These are phyloP conservation scores for Drosophila nigricruria DNA, from an alignment of 2,888 invertebrate species.

Conservation along the genomic window DNA sequence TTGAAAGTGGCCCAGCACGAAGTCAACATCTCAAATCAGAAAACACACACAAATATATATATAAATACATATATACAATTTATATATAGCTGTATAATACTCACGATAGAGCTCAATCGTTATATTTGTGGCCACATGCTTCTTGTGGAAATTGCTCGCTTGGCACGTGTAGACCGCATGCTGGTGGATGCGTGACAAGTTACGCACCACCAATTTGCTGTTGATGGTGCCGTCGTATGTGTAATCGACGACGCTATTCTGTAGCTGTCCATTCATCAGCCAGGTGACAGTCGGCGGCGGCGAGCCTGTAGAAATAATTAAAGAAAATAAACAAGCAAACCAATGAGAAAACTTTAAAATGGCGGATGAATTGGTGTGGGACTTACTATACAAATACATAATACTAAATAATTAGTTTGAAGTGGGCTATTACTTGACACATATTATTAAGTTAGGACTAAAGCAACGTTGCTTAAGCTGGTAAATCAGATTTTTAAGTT, in stretches of 20 bases:
- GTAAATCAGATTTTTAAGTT: too few relatives aligned
- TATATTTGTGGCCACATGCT: constrained; percentile 89
- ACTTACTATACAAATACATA: not conserved
- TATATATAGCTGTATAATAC: constrained; percentile 79
- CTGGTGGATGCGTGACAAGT: constrained; percentile 89
- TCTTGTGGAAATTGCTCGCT: constrained; percentile 88
- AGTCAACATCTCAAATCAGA: constrained; percentile 14
- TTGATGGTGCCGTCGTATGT: constrained; percentile 86
- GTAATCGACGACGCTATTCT: constrained; percentile 85
- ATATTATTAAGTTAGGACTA: too few relatives aligned
- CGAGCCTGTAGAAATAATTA: constrained; percentile 86
- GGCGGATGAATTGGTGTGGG: not conserved
- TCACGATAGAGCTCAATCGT: constrained; percentile 92
- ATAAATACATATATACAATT: not conserved
- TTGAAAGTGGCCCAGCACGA: constrained; percentile 21
- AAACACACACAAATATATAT: not conserved
- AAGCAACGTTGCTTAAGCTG: too few relatives aligned
- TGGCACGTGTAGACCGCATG: constrained; percentile 92
- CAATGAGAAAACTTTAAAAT: constrained; percentile 28
- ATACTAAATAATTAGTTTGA: not conserved
- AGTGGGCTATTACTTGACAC: too few relatives aligned
- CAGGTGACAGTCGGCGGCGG: constrained; percentile 91
- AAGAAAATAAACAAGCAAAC: not conserved
- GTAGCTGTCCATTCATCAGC: constrained; percentile 89
- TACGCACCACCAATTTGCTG: constrained; percentile 87